Conservation (phyloP, 1,140 invertebrate genomes). For the Phymastichus coffea region DNA sequence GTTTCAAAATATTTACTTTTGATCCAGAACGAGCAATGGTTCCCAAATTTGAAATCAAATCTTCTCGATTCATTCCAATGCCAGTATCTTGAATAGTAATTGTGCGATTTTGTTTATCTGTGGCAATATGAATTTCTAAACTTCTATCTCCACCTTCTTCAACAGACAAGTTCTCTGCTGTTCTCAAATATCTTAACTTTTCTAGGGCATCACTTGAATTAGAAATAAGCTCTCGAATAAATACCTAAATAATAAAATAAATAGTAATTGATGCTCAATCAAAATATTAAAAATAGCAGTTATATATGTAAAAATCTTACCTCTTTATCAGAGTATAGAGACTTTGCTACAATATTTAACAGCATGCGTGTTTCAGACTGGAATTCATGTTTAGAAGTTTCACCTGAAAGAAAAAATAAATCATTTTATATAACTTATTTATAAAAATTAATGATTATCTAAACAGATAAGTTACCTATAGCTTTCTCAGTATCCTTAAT, state of each 20-base stretch:
- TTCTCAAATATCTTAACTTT: conserved; percentile 77
- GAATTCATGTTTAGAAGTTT: conserved; percentile 74
- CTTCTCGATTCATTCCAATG: conserved; percentile 92
- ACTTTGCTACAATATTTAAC: conserved; percentile 95
- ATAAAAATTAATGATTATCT: neutral
- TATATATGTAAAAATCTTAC: conserved; percentile 53
- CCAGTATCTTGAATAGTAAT: conserved; percentile 92
- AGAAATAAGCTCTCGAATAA: conserved; percentile 92
- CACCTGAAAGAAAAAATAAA: conserved; percentile 41
- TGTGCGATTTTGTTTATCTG: conserved; percentile 83
- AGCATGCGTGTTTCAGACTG: conserved; percentile 95
- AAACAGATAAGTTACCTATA: conserved; percentile 49
- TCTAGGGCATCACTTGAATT: conserved; percentile 97
- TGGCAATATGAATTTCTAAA: conserved; percentile 86
- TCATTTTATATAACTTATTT: neutral
- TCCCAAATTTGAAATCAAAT: conserved; percentile 87
- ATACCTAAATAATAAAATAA: conserved; percentile 47
- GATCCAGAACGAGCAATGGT: conserved; percentile 95
- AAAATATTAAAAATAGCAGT: neutral
- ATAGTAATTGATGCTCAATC: neutral
- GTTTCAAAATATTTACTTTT: conserved; percentile 63
- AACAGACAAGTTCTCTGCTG: conserved; percentile 59
- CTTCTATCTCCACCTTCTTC: conserved; percentile 58
- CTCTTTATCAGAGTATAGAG: conserved; percentile 96
- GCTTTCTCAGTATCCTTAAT: conserved; percentile 60